Conservation (phyloP, 2,113 vertebrate genomes). For the Blennius ocellaris region DNA sequence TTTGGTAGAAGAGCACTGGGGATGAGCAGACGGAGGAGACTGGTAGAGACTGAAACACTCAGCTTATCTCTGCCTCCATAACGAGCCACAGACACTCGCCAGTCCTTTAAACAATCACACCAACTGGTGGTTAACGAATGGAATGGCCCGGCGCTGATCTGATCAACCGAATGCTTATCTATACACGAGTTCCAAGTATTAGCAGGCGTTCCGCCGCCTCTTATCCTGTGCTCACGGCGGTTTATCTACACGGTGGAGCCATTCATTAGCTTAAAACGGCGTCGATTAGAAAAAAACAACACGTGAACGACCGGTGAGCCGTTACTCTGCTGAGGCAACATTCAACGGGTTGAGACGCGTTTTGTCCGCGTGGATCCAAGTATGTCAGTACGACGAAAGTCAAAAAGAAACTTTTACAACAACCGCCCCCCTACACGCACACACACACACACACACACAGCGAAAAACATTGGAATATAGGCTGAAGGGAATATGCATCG, state of each 20-base stretch:
- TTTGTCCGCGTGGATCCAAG: constrained; percentile 49
- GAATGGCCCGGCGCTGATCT: constrained; percentile 87
- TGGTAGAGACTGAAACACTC: constrained; percentile 16
- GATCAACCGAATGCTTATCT: constrained; percentile 89
- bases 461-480: constrained; percentile 60
- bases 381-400: constrained; percentile 35
- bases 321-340: constrained; percentile 65
- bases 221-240: constrained; percentile 70
- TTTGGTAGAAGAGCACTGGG: constrained; percentile 76
- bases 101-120: constrained; percentile 74
- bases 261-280: constrained; percentile 59
- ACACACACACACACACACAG: constrained; percentile 22
- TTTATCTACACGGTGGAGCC: constrained; percentile 51
- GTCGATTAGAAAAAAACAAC: constrained; percentile 22
- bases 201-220: constrained; percentile 80
- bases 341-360: constrained; percentile 62
- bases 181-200: constrained; percentile 87
- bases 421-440: constrained; percentile 3
- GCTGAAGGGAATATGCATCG: constrained; percentile 66
- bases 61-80: too few species aligned
- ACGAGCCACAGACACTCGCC: not conserved
- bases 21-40: constrained; percentile 30
- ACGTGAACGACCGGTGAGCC: constrained; percentile 31
- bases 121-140: constrained; percentile 82
- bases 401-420: constrained; percentile 29